These are phyloP conservation scores for Sclerodermus sp. DNA, from an alignment of 2,888 invertebrate genomes.

Conservation along the genomic window DNA sequence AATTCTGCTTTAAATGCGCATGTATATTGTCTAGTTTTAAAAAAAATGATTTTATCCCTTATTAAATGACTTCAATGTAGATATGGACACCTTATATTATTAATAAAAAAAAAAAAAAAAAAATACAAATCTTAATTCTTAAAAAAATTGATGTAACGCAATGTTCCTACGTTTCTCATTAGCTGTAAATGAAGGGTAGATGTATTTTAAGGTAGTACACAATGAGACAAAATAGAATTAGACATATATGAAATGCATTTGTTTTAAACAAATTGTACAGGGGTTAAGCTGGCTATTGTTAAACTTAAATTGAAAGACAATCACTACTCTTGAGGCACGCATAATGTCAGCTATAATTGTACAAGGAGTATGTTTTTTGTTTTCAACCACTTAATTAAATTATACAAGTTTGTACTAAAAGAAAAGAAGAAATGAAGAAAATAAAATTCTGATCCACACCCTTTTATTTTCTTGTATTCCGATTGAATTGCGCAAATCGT, in stretches of 20 bases:
- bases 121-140: slow-evolving; percentile 1
- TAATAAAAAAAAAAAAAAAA: too few relatives aligned
- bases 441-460: too few relatives aligned
- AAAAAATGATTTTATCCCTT: too few relatives aligned
- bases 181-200: slow-evolving; percentile 12
- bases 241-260: slow-evolving; percentile 28
- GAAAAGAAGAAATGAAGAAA: slow-evolving; percentile 4
- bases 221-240: slow-evolving; percentile 19
- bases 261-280: slow-evolving; percentile 23
- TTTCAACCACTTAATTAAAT: too few relatives aligned
- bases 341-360: too few relatives aligned
- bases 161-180: slow-evolving; percentile 7
- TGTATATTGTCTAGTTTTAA: too few relatives aligned
- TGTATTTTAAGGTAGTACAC: slow-evolving; percentile 11
- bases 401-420: background rate
- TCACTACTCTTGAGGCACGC: too few relatives aligned
- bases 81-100: too few relatives aligned
- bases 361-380: too few relatives aligned
- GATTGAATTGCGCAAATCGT: too few relatives aligned
- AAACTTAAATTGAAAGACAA: slow-evolving; percentile 6
- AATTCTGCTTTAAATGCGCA: background rate
- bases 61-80: too few relatives aligned
- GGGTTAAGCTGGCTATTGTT: slow-evolving; percentile 18
- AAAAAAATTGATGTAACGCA: slow-evolving; percentile 7
- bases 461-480: too few relatives aligned